Evolutionary conservation across 2,888 invertebrate species (phyloP), one percentile per base, ranked within the genome.

Genomic region (Myathropa florea): DNA sequence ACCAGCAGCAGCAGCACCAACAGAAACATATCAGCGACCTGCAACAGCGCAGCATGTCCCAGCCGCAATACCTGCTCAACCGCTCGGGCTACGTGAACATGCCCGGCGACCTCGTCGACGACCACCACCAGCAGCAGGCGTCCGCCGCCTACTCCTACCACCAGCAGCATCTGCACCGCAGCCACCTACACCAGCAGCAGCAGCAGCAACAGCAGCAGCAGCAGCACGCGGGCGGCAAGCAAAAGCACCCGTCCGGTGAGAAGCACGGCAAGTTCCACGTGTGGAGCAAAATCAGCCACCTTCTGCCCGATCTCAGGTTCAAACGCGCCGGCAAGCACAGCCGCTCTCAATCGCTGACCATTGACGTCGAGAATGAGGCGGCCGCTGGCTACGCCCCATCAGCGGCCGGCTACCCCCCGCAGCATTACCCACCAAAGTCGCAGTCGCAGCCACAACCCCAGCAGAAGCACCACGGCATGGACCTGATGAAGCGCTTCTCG

Each of bases 271-370:
- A 86, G 53, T 77, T 79, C 46, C 86, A 86, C 14, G 90, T 92
- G 14, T 94, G 94, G 91, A 92, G 94, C 81, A 94, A 94, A 89
- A 91, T 94, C 1, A 93, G 93, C n/a, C 93, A 93, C 72, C 96
- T 97, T 95, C 92, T 97, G 72, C 97, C 97, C 0, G 97, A 97
- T 91, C 93, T 96, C 83, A 96, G 97, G 91, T 93, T 97, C 70
- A 92, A 91, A 68, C 82, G 91, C 86, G 88, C 89, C 39, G 94
- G 95, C 21, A 96, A 96, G 91, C 94, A 97, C 89, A 95, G 95
- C 91, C 94, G 97, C 89, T 97, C 97, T 6, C 96, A 97, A 90
- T 97, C 97, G 0, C 93, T 97, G 71, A 95, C 95, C 21, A 96
- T 95, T 10, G 89, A 90, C 64, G 95, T 95, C 14, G 94, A 95